Conservation (phyloP, 2,113 vertebrate genomes). For the Clarias macrocephalus region DNA sequence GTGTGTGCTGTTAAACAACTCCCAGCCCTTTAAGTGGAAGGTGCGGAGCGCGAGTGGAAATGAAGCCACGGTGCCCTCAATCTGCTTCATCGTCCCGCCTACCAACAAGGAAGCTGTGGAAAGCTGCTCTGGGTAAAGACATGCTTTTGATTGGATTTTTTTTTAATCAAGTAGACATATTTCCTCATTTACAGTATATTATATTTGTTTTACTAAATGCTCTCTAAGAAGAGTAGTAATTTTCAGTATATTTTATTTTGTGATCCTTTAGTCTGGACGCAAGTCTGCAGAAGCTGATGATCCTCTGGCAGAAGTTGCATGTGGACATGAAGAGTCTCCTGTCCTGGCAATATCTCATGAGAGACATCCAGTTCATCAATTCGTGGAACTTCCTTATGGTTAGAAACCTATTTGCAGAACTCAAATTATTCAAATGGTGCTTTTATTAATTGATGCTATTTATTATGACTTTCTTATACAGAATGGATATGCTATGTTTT, state of each 20-base stretch:
- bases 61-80: constrained; percentile 82
- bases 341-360: constrained; percentile 86
- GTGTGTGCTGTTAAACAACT: constrained; percentile 80
- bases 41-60: constrained; percentile 73
- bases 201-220: neutral
- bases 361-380: constrained; percentile 86
- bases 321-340: constrained; percentile 86
- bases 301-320: constrained; percentile 82
- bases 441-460: neutral
- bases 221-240: neutral
- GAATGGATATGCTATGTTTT: neutral
- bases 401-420: constrained; percentile 31
- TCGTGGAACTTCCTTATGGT: constrained; percentile 88
- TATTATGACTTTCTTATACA: neutral
- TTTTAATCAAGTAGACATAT: neutral
- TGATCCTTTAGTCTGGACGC: constrained; percentile 77
- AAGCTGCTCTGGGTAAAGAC: constrained; percentile 73
- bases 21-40: constrained; percentile 84
- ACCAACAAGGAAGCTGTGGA: constrained; percentile 88
- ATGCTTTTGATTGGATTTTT: neutral
- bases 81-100: constrained; percentile 88
- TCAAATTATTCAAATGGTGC: neutral
- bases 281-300: constrained; percentile 78
- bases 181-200: neutral
- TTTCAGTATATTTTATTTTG: neutral